Conservation (phyloP, 2,888 invertebrate genomes). For the Xestia c-nigrum region DNA sequence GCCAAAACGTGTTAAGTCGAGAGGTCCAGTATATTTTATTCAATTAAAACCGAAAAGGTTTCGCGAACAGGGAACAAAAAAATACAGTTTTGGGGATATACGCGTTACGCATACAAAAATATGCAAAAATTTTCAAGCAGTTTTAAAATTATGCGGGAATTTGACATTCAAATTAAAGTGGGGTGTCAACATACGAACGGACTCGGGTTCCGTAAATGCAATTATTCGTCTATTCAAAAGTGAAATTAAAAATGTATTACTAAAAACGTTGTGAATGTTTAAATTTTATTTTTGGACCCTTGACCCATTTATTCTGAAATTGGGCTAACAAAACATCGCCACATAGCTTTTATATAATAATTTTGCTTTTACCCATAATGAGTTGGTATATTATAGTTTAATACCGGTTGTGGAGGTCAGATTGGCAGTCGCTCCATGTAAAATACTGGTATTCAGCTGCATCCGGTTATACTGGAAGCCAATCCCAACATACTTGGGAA, state of each 20-base stretch:
- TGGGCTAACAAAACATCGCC: not conserved
- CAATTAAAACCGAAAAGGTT: slow-evolving; percentile 65
- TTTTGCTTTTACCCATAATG: not conserved
- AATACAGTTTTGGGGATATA: slow-evolving; percentile 55
- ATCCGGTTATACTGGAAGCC: too few relatives aligned
- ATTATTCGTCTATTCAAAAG: slow-evolving; percentile 76
- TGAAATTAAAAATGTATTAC: slow-evolving; percentile 61
- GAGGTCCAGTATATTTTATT: slow-evolving; percentile 62
- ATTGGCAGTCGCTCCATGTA: too few relatives aligned
- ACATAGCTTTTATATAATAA: not conserved
- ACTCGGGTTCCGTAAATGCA: slow-evolving; percentile 72
- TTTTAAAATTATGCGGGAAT: slow-evolving; percentile 77
- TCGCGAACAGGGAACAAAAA: slow-evolving; percentile 52
- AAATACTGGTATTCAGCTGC: too few relatives aligned
- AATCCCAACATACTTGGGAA: too few relatives aligned
- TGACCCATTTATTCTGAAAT: slow-evolving; percentile 23
- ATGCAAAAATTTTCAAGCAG: slow-evolving; percentile 74
- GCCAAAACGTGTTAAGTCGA: slow-evolving; percentile 55
- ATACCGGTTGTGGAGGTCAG: too few relatives aligned
- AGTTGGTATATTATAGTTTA: not conserved
- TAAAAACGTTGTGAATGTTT: slow-evolving; percentile 14
- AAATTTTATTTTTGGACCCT: slow-evolving; percentile 18
- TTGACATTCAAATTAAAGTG: slow-evolving; percentile 75
- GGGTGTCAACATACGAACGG: slow-evolving; percentile 71
- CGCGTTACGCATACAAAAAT: slow-evolving; percentile 71